Evolutionary conservation across 2,797 vertebrate species (phyloP), one percentile per base, ranked within the genome.

Genomic region (Clarias laeviceps): DNA sequence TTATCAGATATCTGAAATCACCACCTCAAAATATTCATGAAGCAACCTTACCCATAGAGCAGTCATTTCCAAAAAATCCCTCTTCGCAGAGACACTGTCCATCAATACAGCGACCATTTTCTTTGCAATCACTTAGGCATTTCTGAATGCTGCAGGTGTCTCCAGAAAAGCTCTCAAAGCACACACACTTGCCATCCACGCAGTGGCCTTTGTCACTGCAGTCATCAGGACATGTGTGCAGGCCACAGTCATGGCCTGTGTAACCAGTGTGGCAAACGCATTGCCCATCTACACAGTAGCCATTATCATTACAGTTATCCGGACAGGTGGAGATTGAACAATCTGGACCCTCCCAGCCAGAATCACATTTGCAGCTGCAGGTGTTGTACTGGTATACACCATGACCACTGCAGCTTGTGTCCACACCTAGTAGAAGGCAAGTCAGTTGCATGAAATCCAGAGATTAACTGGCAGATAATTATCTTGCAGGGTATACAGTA

Each of bases 141-240:
- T 89, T 91, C 82, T 90, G 94, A 82, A 94, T 83, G 0, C 94
- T 94, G 94, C 98, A 98, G 87, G 95, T 94, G 1, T 96, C 95
- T 0, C 95, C 95, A 0, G 82, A 91, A 91, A 96, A 96, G 88
- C 95, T 93, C 2, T 92, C 62, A 4, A 95, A 94, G 87, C 97
- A 97, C 80, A 93, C 93, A 32, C 97, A 98, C 64, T 90, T 88
- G 0, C 97, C 97, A 3, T 89, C 91, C 89, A 95, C 92, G 4
- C 97, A 98, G 81, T 84, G 87, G 0, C 97, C 97, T 0, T 96
- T 96, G 83, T 96, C 94, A 0, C 94, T 97, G 91, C 97, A 98
- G 90, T 96, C 90, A 86, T 90, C 92, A 0, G 96, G 96, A 85
- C 97, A 97, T 45, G 89, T 79, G 8, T 90, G 88, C 78, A 93